Evolutionary conservation across 1,140 invertebrate species (phyloP).

Genomic region (Holotrichia oblita): DNA sequence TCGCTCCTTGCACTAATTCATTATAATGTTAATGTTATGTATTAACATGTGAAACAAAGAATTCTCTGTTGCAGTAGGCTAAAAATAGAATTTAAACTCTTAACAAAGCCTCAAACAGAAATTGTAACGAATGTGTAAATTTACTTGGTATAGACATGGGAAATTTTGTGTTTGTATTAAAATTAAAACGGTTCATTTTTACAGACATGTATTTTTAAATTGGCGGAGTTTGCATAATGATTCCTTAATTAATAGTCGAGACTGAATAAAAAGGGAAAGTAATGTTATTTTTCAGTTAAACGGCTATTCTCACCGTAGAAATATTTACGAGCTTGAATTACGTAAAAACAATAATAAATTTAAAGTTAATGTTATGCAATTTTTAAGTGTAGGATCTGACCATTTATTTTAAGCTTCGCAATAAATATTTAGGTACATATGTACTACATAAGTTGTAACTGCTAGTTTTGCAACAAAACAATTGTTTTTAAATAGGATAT

Average conservation of each 20-base stretch:
- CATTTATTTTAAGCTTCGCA: too few relatives aligned
- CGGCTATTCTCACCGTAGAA: too few relatives aligned
- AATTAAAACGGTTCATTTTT: neutral
- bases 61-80: neutral
- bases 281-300: neutral
- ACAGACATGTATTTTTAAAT: neutral
- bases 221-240: neutral
- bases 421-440: too few relatives aligned
- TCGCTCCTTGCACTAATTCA: neutral
- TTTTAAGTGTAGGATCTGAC: too few relatives aligned
- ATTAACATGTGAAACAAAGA: constrained; percentile 10
- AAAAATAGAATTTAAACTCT: neutral
- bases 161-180: neutral
- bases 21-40: constrained; percentile 3
- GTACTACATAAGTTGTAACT: too few relatives aligned
- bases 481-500: constrained; percentile 1
- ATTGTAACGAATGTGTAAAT: neutral
- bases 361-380: too few relatives aligned
- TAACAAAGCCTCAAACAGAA: neutral
- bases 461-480: too few relatives aligned
- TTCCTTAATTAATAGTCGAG: neutral
- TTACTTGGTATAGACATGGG: neutral
- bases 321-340: too few relatives aligned
- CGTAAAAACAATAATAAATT: too few relatives aligned
- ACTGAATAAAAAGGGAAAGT: constrained; percentile 6